These are phyloP conservation scores for Nesogale talazaci DNA, from an alignment of 2,113 vertebrate species.

Conservation along the genomic window DNA sequence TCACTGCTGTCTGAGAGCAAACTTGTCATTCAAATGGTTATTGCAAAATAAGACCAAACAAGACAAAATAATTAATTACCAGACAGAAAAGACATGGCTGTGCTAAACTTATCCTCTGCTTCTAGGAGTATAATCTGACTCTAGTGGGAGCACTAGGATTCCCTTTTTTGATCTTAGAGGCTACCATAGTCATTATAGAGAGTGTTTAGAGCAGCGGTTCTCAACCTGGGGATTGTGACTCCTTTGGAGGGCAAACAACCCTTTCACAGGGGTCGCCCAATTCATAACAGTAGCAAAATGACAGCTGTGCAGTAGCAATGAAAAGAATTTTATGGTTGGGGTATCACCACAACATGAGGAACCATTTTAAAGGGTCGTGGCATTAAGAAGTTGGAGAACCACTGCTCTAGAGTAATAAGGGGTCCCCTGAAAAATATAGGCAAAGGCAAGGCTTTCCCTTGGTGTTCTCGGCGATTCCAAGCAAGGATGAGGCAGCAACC, in stretches of 20 bases:
- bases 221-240: too few species aligned
- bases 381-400: too few species aligned
- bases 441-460: rapidly evolving
- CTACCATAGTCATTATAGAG: background rate
- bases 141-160: background rate
- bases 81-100: background rate
- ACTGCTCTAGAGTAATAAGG: background rate
- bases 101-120: background rate
- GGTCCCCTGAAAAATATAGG: background rate
- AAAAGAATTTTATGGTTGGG: too few species aligned
- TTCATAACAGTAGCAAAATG: too few species aligned
- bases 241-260: too few species aligned
- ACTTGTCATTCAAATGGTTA: background rate
- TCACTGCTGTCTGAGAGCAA: background rate
- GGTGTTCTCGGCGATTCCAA: rapidly evolving
- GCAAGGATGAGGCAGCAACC: constrained; percentile 11
- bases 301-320: background rate
- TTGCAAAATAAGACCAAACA: background rate
- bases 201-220: background rate
- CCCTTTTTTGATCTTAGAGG: background rate
- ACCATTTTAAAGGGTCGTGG: too few species aligned
- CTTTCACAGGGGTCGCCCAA: too few species aligned
- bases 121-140: background rate
- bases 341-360: too few species aligned
- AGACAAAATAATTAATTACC: background rate